phyloP scores from a whole-genome alignment of 2,797 vertebrate species.

The Rhyacichthys aspro region DNA sequence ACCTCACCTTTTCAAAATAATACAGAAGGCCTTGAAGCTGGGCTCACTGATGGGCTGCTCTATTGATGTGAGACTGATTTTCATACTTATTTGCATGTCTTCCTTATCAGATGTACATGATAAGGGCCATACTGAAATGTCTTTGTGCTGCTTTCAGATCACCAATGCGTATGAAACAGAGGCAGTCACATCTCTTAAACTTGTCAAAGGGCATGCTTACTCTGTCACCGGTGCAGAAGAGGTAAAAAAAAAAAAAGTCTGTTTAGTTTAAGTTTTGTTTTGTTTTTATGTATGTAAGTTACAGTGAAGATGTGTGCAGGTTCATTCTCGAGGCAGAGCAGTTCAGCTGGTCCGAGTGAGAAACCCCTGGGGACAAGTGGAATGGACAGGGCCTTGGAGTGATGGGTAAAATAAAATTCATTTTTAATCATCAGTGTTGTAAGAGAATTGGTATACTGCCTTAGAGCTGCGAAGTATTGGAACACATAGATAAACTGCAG shows the following conservation, averaged over 20 bases:
- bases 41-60: slow-evolving; percentile 90
- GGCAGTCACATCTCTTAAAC: slow-evolving; percentile 74
- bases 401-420: slow-evolving; percentile 78
- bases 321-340: slow-evolving; percentile 64
- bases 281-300: neutral
- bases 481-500: no score
- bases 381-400: slow-evolving; percentile 93
- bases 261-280: neutral
- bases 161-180: slow-evolving; percentile 71
- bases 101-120: neutral
- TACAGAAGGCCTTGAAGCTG: slow-evolving; percentile 81
- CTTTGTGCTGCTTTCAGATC: slow-evolving; percentile 64
- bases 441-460: neutral
- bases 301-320: slow-evolving; percentile 63
- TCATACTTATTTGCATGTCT: slow-evolving; percentile 20
- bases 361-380: slow-evolving; percentile 92
- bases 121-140: neutral
- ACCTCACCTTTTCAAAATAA: slow-evolving; percentile 81
- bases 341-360: slow-evolving; percentile 88
- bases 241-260: slow-evolving; percentile 46
- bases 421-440: neutral
- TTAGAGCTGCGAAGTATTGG: no score
- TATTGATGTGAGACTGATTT: slow-evolving; percentile 75
- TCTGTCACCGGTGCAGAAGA: slow-evolving; percentile 79
- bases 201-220: slow-evolving; percentile 85